phyloP scores from a whole-genome alignment of 2,888 invertebrate species.

The Agapostemon virescens region DNA sequence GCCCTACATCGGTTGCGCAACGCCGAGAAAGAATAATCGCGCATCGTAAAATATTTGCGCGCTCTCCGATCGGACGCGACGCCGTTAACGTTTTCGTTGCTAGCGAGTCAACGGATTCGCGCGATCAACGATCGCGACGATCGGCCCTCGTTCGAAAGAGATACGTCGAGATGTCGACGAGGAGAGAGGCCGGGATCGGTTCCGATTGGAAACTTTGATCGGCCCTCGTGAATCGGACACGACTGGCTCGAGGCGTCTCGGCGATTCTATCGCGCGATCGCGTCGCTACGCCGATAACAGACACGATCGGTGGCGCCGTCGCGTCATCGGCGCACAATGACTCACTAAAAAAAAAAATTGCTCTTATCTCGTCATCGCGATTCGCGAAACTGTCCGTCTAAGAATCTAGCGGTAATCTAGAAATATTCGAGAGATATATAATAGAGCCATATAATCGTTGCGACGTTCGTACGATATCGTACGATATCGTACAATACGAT shows the following conservation, averaged over 20 bases:
- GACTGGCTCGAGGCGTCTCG: not conserved
- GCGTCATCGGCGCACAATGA: not conserved
- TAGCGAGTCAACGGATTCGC: too few species aligned
- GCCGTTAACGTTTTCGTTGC: not conserved
- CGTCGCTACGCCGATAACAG: constrained; percentile 21
- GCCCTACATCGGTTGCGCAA: not conserved
- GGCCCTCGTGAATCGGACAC: constrained; percentile 14
- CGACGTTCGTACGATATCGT: too few species aligned
- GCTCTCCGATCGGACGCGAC: not conserved
- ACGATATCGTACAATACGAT: too few species aligned
- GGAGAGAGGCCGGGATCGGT: constrained; percentile 56
- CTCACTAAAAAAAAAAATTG: constrained; percentile 1
- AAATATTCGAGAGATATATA: not conserved
- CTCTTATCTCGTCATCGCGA: constrained; percentile 25
- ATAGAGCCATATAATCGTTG: too few species aligned
- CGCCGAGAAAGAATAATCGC: not conserved
- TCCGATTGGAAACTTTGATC: constrained; percentile 65
- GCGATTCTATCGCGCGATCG: constrained; percentile 34
- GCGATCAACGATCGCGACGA: not conserved
- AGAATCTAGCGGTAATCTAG: not conserved
- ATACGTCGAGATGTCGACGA: constrained; percentile 14
- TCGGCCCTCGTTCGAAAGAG: not conserved
- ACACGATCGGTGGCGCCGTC: constrained; percentile 1
- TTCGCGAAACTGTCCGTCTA: not conserved
- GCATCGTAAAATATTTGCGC: not conserved